phyloP scores from a whole-genome alignment of 2,888 invertebrate species.

The Dynastes grantii region DNA sequence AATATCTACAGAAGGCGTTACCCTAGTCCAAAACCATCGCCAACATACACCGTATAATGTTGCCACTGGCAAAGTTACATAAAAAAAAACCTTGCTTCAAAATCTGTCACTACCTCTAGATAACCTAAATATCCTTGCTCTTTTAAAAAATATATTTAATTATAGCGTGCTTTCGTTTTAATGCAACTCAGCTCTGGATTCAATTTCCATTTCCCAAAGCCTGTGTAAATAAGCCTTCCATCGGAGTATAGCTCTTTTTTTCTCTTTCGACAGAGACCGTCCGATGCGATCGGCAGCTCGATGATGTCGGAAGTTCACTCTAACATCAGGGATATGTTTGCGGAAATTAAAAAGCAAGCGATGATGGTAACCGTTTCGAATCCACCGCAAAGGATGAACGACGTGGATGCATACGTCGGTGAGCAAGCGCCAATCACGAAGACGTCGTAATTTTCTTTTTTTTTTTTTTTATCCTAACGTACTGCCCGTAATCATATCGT shows the following conservation, averaged over 20 bases:
- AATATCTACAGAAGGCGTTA: no score
- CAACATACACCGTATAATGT: no score
- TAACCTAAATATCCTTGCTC: no score
- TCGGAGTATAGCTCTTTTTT: background rate
- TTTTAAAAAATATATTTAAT: no score
- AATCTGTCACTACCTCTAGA: no score
- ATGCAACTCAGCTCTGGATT: background rate
- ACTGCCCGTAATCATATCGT: background rate
- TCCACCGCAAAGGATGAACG: conserved; percentile 44
- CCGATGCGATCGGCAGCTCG: conserved; percentile 15
- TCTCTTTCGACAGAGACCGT: background rate
- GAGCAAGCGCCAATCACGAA: conserved; percentile 32
- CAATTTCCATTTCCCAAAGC: background rate
- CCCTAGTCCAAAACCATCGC: no score
- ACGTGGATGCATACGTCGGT: conserved; percentile 37
- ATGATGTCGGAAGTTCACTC: conserved; percentile 45
- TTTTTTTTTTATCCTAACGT: background rate
- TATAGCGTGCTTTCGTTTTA: no score
- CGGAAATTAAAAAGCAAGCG: conserved; percentile 53
- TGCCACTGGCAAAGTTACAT: no score
- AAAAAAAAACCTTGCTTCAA: no score
- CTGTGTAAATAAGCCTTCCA: background rate
- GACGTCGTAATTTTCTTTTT: background rate
- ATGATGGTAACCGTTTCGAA: conserved; percentile 47
- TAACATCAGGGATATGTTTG: conserved; percentile 52